phyloP scores from a whole-genome alignment of 2,113 vertebrate genomes.

The Aviceda subcristata region DNA sequence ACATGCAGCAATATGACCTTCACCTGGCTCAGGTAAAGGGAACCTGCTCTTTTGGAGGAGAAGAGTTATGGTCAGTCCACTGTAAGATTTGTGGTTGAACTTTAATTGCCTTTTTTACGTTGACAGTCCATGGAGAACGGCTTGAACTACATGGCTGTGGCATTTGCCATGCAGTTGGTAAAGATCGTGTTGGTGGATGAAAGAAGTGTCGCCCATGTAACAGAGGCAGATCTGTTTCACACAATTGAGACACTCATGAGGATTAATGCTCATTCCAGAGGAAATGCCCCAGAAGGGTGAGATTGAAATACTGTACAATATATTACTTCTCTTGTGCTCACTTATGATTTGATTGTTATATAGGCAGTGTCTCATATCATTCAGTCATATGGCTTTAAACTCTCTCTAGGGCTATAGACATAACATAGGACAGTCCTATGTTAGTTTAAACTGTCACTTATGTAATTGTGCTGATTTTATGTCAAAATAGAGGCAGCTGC shows the following conservation, averaged over 20 bases:
- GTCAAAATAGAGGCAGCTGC: neutral
- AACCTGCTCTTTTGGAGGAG: neutral
- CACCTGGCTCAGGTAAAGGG: conserved; percentile 92
- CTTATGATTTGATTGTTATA: neutral
- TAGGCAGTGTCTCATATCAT: neutral
- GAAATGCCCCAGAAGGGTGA: conserved; percentile 97
- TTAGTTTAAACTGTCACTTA: neutral
- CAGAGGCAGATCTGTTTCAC: conserved; percentile 96
- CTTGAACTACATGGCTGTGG: conserved; percentile 98
- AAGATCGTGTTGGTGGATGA: conserved; percentile 97
- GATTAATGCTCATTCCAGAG: conserved; percentile 97
- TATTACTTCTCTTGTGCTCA: neutral
- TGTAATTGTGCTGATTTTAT: neutral
- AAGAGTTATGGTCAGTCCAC: neutral
- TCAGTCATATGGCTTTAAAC: neutral
- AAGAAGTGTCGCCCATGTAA: conserved; percentile 92
- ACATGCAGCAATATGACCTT: conserved; percentile 98
- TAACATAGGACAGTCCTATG: too few relatives aligned
- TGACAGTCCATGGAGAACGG: conserved; percentile 97
- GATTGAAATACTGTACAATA: neutral
- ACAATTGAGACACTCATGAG: conserved; percentile 99
- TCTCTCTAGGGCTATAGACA: neutral
- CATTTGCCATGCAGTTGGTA: conserved; percentile 98
- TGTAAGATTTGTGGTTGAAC: neutral
- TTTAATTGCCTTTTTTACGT: neutral